Conservation (phyloP, 2,797 vertebrate genomes). For the Nothura maculosa region DNA sequence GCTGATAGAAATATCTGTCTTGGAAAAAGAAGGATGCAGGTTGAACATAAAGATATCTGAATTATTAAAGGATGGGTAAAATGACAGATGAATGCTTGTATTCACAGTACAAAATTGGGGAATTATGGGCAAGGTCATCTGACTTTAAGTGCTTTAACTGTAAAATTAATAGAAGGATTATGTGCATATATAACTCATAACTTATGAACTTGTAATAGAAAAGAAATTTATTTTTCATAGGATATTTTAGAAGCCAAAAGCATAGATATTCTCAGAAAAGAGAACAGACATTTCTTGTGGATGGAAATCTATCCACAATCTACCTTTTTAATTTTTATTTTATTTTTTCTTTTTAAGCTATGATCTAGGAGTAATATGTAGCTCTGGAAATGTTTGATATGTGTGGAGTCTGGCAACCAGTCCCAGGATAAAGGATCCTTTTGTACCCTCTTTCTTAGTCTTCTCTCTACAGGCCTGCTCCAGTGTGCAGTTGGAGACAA, state of each 20-base stretch:
- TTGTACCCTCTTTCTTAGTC: not conserved
- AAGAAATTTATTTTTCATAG: not conserved
- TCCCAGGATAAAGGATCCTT: not conserved
- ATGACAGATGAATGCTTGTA: not conserved
- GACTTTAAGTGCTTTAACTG: not conserved
- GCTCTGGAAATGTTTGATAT: not conserved
- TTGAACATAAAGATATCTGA: not conserved
- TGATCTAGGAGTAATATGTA: not conserved
- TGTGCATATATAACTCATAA: not conserved
- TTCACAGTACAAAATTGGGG: not conserved
- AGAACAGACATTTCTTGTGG: not conserved
- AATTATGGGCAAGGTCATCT: not conserved
- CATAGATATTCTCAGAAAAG: not conserved
- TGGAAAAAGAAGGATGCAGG: not conserved
- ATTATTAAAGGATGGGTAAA: not conserved
- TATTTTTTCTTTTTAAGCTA: not conserved
- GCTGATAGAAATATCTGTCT: not conserved
- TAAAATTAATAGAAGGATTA: not conserved
- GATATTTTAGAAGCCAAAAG: not conserved
- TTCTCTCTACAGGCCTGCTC: not conserved
- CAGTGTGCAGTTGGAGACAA: not conserved
- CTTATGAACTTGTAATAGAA: too few relatives aligned
- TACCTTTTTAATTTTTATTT: too few relatives aligned
- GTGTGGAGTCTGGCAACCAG: not conserved
- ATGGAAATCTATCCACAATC: not conserved